phyloP scores from a whole-genome alignment of 2,888 invertebrate genomes.

The Bunonema sp. region DNA sequence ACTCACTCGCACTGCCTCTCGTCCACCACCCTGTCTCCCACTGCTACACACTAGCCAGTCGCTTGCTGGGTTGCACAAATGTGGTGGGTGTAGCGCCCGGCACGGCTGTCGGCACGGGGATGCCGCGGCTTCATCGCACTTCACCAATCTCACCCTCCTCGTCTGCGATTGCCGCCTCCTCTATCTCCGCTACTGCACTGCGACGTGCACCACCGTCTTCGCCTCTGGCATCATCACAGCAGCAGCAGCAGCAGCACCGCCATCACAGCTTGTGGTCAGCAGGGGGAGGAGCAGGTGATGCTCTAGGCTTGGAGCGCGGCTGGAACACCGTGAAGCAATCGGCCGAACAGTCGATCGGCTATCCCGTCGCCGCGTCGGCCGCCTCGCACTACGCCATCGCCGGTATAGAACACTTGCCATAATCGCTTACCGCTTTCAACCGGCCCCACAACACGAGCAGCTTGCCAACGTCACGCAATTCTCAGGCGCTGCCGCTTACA shows the following conservation, averaged over 20 bases:
- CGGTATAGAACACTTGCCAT: too few relatives aligned
- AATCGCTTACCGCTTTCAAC: constrained; percentile 3
- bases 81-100: too few relatives aligned
- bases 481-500: neutral
- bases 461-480: neutral
- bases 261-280: too few relatives aligned
- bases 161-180: constrained; percentile 1
- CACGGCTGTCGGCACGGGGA: too few relatives aligned
- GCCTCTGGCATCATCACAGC: too few relatives aligned
- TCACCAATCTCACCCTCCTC: neutral
- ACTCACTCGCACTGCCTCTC: neutral
- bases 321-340: constrained; percentile 18
- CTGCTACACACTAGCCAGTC: too few relatives aligned
- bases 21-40: too few relatives aligned
- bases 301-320: constrained; percentile 21
- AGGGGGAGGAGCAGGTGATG: too few relatives aligned
- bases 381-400: too few relatives aligned
- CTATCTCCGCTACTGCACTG: neutral
- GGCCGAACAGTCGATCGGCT: constrained; percentile 16
- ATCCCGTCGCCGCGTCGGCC: too few relatives aligned
- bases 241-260: neutral
- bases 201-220: too few relatives aligned
- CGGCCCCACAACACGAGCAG: neutral
- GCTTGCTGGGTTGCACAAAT: too few relatives aligned
- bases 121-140: constrained; percentile 2